phyloP scores from a whole-genome alignment of 2,888 invertebrate genomes.

The Malthinus flaveolus region DNA sequence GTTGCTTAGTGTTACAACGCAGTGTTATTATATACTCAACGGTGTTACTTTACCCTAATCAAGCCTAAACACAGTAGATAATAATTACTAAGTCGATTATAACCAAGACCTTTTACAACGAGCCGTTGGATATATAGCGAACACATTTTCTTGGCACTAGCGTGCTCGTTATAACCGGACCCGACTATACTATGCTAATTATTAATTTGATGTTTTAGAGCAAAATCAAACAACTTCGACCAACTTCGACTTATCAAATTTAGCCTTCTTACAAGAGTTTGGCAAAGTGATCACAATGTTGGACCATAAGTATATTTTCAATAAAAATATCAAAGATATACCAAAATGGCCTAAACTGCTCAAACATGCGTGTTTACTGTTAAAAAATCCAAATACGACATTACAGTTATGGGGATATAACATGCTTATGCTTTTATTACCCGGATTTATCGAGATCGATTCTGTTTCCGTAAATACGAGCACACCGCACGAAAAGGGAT shows the following conservation, averaged over 20 bases:
- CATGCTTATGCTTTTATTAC: slow-evolving; percentile 51
- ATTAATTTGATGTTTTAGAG: slow-evolving; percentile 35
- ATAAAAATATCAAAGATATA: slow-evolving; percentile 29
- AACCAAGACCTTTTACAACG: no score
- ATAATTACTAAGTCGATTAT: no score
- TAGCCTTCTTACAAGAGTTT: slow-evolving; percentile 46
- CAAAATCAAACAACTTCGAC: slow-evolving; percentile 34
- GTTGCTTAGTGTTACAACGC: no score
- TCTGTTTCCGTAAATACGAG: slow-evolving; percentile 51
- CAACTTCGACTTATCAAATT: slow-evolving; percentile 29
- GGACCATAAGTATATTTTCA: slow-evolving; percentile 30
- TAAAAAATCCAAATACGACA: slow-evolving; percentile 51
- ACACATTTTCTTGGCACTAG: no score
- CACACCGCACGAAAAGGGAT: slow-evolving; percentile 51
- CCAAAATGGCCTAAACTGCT: slow-evolving; percentile 52
- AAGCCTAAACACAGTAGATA: no score
- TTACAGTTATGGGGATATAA: slow-evolving; percentile 58
- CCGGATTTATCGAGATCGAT: slow-evolving; percentile 56
- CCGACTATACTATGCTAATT: neutral
- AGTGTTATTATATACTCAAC: no score
- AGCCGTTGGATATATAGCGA: no score
- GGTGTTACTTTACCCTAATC: no score
- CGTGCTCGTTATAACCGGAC: no score
- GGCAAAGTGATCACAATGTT: slow-evolving; percentile 40
- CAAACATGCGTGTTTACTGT: slow-evolving; percentile 48